Percentiles rank a stretch among this genome's conserved stretches.
These are phyloP conservation scores for Xestoiulus laeticollis DNA, from an alignment of 2,888 invertebrate species.

Conservation along the genomic window DNA sequence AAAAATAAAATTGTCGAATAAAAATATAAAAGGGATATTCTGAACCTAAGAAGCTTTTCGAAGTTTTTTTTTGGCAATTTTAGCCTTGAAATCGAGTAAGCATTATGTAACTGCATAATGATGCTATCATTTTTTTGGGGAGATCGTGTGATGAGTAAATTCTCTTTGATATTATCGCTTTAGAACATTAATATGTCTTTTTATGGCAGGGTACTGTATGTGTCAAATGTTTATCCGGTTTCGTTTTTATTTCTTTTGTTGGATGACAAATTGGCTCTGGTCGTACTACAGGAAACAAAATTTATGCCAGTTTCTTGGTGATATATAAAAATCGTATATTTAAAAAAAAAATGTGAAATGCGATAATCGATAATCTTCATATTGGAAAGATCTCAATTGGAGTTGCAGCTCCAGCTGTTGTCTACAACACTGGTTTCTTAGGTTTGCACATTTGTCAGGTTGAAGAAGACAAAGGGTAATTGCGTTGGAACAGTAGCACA, in stretches of 20 bases:
- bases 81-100: background rate
- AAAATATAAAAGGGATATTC: background rate
- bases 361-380: constrained; percentile 16
- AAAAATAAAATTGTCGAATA: background rate
- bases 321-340: background rate
- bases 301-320: background rate
- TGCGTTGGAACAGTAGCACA: background rate
- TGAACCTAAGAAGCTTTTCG: too few relatives aligned
- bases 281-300: background rate
- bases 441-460: background rate
- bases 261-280: background rate
- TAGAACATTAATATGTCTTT: too few relatives aligned
- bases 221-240: background rate
- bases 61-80: too few relatives aligned
- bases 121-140: background rate
- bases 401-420: constrained; percentile 13
- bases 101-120: background rate
- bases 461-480: constrained; percentile 33
- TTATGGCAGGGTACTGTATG: background rate
- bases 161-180: too few relatives aligned
- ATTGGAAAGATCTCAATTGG: background rate
- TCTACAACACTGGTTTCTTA: background rate
- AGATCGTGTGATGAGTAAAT: background rate
- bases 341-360: background rate
- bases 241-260: background rate